phyloP scores from a whole-genome alignment of 1,140 invertebrate species.

The Belonocnema kinseyi region DNA sequence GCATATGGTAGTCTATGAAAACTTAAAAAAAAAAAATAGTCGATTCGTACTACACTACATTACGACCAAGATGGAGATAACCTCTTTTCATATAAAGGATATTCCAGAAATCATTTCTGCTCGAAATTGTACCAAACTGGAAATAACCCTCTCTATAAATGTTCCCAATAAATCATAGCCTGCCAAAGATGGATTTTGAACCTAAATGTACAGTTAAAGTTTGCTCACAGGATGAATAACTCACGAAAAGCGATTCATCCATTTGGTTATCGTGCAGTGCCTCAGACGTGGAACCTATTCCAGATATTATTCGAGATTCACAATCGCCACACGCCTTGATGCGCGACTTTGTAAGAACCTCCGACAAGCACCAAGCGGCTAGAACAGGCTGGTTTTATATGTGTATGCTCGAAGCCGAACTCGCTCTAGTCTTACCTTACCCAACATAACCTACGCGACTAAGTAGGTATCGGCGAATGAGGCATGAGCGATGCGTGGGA shows the following conservation, averaged over 20 bases:
- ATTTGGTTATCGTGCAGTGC: constrained; percentile 16
- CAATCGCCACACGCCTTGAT: constrained; percentile 31
- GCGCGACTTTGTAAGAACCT: constrained; percentile 24
- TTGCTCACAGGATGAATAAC: constrained; percentile 1
- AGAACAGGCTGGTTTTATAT: background rate
- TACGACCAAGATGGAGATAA: no score
- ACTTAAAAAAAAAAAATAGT: no score
- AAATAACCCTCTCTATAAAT: background rate
- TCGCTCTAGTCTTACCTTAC: constrained; percentile 46
- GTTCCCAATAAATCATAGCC: background rate
- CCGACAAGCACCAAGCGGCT: background rate
- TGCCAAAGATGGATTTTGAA: background rate
- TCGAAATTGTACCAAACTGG: background rate
- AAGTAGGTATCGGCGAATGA: constrained; percentile 66
- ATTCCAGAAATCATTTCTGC: background rate
- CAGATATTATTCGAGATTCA: constrained; percentile 29
- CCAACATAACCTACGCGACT: constrained; percentile 58
- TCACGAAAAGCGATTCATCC: constrained; percentile 30
- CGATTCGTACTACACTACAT: no score
- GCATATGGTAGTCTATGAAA: no score
- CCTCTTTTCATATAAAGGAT: no score
- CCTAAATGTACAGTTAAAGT: constrained; percentile 21
- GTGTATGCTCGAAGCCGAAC: constrained; percentile 36
- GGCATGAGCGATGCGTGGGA: constrained; percentile 70
- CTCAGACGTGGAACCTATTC: constrained; percentile 29